Percentiles rank a stretch among this genome's conserved stretches.
Conservation (phyloP, 2,113 vertebrate genomes). For the Bubo bubo region DNA sequence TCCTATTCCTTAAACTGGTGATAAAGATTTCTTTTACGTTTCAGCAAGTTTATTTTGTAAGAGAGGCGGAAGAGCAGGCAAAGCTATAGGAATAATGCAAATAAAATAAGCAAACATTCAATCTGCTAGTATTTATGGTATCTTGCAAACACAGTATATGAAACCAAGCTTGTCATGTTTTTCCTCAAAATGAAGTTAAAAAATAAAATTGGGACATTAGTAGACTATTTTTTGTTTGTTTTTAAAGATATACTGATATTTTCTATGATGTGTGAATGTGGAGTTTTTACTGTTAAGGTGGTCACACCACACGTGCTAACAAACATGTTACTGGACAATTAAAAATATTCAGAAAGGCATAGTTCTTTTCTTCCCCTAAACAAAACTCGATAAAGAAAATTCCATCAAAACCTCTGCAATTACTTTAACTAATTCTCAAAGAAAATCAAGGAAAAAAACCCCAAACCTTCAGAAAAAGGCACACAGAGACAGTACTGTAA, state of each 20-base stretch:
- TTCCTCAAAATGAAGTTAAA: neutral
- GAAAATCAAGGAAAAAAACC: neutral
- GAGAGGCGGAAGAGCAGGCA: neutral
- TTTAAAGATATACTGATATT: neutral
- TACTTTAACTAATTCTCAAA: neutral
- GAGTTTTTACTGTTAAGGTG: neutral
- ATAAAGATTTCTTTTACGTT: neutral
- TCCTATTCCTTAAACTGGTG: neutral
- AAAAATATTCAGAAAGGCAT: neutral
- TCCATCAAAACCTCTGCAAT: neutral
- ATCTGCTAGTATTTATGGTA: neutral
- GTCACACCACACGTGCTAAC: neutral
- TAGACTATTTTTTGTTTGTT: neutral
- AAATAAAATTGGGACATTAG: neutral
- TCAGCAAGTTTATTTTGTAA: neutral
- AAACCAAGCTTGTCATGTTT: neutral
- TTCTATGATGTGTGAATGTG: neutral
- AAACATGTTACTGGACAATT: accelerated
- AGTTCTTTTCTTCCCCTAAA: neutral
- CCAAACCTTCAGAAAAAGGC: neutral
- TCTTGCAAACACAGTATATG: neutral
- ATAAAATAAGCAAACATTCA: neutral
- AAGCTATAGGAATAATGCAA: neutral
- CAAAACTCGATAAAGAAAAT: neutral
- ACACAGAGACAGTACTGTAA: neutral